Evolutionary conservation across 2,888 invertebrate genomes (phyloP), one percentile per base, ranked within the genome.

Genomic region (Exocentrus adspersus): DNA sequence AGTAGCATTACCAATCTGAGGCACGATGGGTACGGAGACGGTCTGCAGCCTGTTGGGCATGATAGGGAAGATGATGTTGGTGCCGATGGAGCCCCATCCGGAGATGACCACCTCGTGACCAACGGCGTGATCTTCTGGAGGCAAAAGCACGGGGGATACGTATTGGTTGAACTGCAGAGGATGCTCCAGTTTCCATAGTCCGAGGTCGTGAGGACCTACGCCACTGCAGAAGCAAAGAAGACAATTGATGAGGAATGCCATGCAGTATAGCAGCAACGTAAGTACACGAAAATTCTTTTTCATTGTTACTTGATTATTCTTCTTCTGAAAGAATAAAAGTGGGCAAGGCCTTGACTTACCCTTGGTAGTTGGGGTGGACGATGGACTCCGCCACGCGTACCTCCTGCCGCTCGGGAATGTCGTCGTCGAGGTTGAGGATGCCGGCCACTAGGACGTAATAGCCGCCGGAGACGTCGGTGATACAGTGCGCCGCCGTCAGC

Each of bases 61-160:
- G 7, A 24, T 24, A 1, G 48, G 48, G 16, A 28, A 14, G 9
- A 20, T 20, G 1, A 28, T 28, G 1, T 16, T 28, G 5, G 6
- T 7, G 2, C 48, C 48, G 3, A 12, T 24, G n/a, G 48, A 48
- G 1, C 48, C 48, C 48, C 48, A 48, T 16, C 48, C 48, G 12
- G 10, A 9, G 16, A 43, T 16, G 19, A 17, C 1, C 1, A 43
- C 43, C 9, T 19, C 9, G 10, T 10, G 17, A 9, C 17, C 10
- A 10, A 10, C 4, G 0, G 3, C 1, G 1, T 2, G 4, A 4
- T 17, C 16, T 16, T 19, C 43, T 2, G 19, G 9, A 19, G 43
- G 43, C 7, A 43, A 19, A 16, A 3, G 7, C 16, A 43, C 19
- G 4, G 43, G 43, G 2, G 17, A n/a, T 2, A n/a, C 45, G n/a